Evolutionary conservation across 2,113 vertebrate species (phyloP), one percentile per base, ranked within the genome.

Genomic region (Lophochroa leadbeateri): DNA sequence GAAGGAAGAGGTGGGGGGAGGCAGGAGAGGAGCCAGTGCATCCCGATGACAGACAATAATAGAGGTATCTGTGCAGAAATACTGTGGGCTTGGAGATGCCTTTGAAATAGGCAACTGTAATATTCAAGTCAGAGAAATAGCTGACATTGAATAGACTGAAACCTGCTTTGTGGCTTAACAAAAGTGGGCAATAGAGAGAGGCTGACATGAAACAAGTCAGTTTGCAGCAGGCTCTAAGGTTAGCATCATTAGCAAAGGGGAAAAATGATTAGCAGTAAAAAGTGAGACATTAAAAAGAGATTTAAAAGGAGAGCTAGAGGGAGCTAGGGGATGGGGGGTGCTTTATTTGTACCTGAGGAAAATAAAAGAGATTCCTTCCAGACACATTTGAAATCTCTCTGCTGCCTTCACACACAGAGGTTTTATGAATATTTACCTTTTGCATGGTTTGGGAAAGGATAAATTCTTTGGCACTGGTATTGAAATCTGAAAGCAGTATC

Each of bases 261-360:
- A 91, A 94, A 94, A 96, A 97, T 97, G 92, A 97, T 97, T 97
- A 98, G 97, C 95, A 96, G 92, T 96, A 94, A 97, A 97, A 97
- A 96, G 94, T 17, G 3, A 95, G 95, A 95, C 82, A 91, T 96
- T 95, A 95, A 94, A 96, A 96, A 95, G 94, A 79, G 90, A 88
- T 94, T 96, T 94, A 69, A 83, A 67, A 81, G 78, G 35, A 94
- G 95, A 89, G 74, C 90, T 93, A 79, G 79, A 94, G 64, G 57
- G 80, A 96, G 91, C 41, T 83, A 83, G 83, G 86, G 71, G 57
- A 58, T 83, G 90, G 78, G 72, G 91, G 94, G 88, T n/a, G 88
- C 91, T 95, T 94, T 94, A 96, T 96, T 96, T 95, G 74, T 96
- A 96, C 57, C 83, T 67, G 58, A 92, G 74, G 70, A 96, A 95